Base-by-base conservation (phyloP, 2,888 invertebrate genomes). In the Polyommatus iphigenia region DNA sequence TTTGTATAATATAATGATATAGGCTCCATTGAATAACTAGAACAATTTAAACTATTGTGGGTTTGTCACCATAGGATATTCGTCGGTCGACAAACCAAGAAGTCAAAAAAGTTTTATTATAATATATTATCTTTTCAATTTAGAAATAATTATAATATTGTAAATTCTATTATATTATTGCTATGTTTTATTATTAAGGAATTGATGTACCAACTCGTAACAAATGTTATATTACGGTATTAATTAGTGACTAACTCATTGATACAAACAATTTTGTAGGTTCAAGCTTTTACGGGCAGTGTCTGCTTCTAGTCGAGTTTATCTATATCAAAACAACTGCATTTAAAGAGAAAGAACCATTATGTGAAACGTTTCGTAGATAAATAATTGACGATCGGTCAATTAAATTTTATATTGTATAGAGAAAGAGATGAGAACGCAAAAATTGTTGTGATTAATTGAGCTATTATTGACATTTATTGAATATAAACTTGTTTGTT, bases 401-500 rank as follows among this genome's bases (percentile, higher is more conserved):
- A 54, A 75, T 75, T 75, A 75, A 24, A 75, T 73, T 73, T 73
- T 46, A 73, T 50, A 75, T 75, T 73, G 50, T 75, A 75, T 50
- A 50, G 75, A 75, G 50, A 54, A 50, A 24, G 72, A 72, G 46
- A 50, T 41, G 10, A 46, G 20, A 54, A 67, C 29, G 29, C 29
- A 67, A 67, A 67, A 67, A 32, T 29, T 75, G 50, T 73, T 73
- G 75, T 75, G 75, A 75, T 75, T 75, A 75, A 75, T 54, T 75
- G 75, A 75, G 75, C 75, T 75, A 75, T 75, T 54, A 75, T 75
- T 75, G 75, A 75, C 75, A 75, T 75, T 75, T 50, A 75, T 82
- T 82, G 84, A 90, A 89, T 90, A 90, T 89, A 90, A 88, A 89
- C 88, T 89, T 88, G 88, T 92, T 92, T 90, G 91, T 90, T 91